Evolutionary conservation across 2,888 invertebrate genomes (phyloP), one percentile per base, ranked within the genome.

Genomic region (Thymelicus sylvestris): DNA sequence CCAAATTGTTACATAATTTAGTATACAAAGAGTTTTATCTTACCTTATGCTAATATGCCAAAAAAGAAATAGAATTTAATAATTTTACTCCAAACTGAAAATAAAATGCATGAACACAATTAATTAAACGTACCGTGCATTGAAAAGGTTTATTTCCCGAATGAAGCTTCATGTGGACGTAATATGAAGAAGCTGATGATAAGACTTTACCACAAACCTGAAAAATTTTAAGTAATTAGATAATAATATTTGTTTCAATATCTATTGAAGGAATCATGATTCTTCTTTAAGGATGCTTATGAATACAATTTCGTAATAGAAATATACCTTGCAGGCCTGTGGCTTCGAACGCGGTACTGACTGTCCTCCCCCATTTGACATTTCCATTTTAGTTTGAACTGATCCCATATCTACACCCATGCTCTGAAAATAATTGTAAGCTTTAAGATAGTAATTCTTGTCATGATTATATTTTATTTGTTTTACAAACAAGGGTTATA

Each of bases 121-220:
- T 63, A 68, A 62, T 24, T 44, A 7, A 38, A 88, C 92, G 89
- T 84, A 95, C 95, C 77, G 96, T 96, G 91, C 97, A 97, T 82
- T 96, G 96, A 89, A 96, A 97, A 74, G 97, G 97, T 86, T 97
- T 97, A 86, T 96, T 96, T 79, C 96, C 96, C 38, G 97, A 97
- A 90, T 97, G 97, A 77, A 96, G 94, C 88, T 97, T 97, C 96
- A 97, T 96, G 88, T 97, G 97, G 80, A 97, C 97, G 85, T 97
- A 97, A 86, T 97, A 97, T 77, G 96, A 96, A 57, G 96, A 96
- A 72, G 96, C 95, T 13, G 96, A 97, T 69, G 97, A 96, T 75
- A 97, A 88, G 74, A 96, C 95, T 93, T 96, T 96, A 72, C 96
- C 96, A 86, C 97, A 97, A 73, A 96, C 95, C 93, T 93, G 87